Evolutionary conservation across 2,888 invertebrate genomes (phyloP), one percentile per base, ranked within the genome.

Genomic region (Trichopria drosophilae): DNA sequence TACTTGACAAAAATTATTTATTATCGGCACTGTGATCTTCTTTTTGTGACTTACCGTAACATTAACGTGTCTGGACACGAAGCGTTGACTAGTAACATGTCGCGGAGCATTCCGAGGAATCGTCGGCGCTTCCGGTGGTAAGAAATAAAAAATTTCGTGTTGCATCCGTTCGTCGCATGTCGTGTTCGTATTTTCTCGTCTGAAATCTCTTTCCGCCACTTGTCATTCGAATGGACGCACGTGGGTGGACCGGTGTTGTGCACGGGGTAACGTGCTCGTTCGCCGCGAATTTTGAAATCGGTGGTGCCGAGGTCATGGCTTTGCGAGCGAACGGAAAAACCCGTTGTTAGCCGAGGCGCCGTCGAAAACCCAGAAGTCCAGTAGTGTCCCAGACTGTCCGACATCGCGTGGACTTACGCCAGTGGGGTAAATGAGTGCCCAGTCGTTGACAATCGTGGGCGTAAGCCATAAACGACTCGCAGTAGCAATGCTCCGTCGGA

Each of bases 401-500:
- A 68, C 90, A 91, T 69, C 82, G 83, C 41, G 86, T 85, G 12
- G 81, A 79, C 37, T 80, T 79, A 53, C 85, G 81, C 93, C 93
- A 93, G 58, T 85, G 81, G 1, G 79, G 79, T 37, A 90, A 77
- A 53, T 82, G 79, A 1, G 87, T 86, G 0, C 92, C 92, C 29
- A 88, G 75, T 16, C 92, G 80, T 55, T 85, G 81, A 70, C 95
- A 95, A 73, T 92, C 92, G 59, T 91, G 85, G 1, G 90, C 89
- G 70, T 94, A 95, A 3, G 94, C 94, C 45, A 87, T 85, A 66
- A 94, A 85, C 54, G 92, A 88, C 61, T 93, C 92, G 75, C 95
- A 95, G 72, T 93, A 90, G 66, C 95, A 95, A 65, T 83, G 81
- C 50, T 83, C 82, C 10, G 82, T 82, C 2, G 88, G 85, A 73